These are phyloP conservation scores for Ophion costatus DNA, from an alignment of 2,888 invertebrate species.

Conservation along the genomic window DNA sequence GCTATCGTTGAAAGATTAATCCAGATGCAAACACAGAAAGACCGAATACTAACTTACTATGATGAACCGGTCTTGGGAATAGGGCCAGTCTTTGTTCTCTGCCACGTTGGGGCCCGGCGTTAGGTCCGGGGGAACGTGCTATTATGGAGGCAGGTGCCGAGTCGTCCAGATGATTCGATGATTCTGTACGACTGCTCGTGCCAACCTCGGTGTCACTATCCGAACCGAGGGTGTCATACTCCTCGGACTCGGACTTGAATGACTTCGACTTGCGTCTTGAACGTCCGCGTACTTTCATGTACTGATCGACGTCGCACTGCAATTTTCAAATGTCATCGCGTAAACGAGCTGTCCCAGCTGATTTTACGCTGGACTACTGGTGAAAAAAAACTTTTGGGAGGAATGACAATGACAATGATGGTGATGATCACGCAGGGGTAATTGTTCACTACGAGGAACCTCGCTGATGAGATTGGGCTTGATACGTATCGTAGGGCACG, in stretches of 20 bases:
- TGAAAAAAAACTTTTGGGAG: not conserved
- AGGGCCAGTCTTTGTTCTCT: constrained; percentile 84
- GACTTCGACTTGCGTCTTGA: constrained; percentile 84
- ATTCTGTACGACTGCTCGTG: constrained; percentile 84
- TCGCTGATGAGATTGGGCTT: too few relatives aligned
- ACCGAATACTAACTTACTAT: constrained; percentile 87
- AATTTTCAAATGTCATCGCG: constrained; percentile 61
- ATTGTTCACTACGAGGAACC: too few relatives aligned
- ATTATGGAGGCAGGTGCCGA: constrained; percentile 81
- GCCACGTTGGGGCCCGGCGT: constrained; percentile 81
- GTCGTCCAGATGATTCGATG: constrained; percentile 84
- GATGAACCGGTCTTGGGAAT: constrained; percentile 85
- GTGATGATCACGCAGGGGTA: too few relatives aligned
- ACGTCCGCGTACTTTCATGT: constrained; percentile 83
- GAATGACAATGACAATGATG: not conserved
- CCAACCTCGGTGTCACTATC: constrained; percentile 85
- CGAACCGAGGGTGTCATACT: constrained; percentile 85
- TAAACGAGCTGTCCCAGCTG: not conserved
- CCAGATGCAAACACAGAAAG: constrained; percentile 78
- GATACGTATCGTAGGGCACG: not conserved
- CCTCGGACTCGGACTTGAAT: constrained; percentile 86
- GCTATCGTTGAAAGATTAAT: constrained; percentile 16
- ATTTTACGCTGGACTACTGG: not conserved
- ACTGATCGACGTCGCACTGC: constrained; percentile 84
- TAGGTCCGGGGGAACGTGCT: constrained; percentile 80